These are phyloP conservation scores for Macrostomum lignano DNA, from an alignment of 1,140 invertebrate genomes.

Conservation along the genomic window DNA sequence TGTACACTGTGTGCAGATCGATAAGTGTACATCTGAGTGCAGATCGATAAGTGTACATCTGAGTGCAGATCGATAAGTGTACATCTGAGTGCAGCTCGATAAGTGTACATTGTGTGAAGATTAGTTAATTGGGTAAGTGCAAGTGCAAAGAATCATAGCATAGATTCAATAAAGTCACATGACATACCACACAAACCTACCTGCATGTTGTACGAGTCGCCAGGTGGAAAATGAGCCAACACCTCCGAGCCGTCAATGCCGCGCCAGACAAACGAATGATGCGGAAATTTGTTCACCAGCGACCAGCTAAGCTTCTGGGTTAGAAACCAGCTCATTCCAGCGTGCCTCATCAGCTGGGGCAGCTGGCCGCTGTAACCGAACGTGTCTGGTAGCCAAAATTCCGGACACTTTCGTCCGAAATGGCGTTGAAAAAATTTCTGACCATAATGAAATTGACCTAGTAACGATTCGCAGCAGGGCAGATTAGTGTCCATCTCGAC, in stretches of 20 bases:
- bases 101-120: no score
- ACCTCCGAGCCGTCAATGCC: constrained; percentile 31
- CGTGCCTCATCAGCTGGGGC: constrained; percentile 30
- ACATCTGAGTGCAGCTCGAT: no score
- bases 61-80: no score
- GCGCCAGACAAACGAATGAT: constrained; percentile 33
- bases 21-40: no score
- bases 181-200: no score
- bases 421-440: constrained; percentile 31
- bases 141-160: no score
- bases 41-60: no score
- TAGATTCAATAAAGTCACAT: no score
- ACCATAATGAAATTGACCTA: constrained; percentile 33
- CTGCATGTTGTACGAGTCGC: constrained; percentile 29
- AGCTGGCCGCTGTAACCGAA: constrained; percentile 34
- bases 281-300: constrained; percentile 33
- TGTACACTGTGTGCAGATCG: no score
- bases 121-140: no score
- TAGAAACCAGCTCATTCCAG: constrained; percentile 29
- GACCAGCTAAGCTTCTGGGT: constrained; percentile 34
- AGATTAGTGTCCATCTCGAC: constrained; percentile 34
- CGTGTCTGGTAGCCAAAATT: constrained; percentile 34
- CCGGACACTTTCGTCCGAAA: constrained; percentile 24
- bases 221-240: constrained; percentile 32
- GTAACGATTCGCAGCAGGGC: constrained; percentile 33